Conservation (phyloP, 2,888 invertebrate genomes). For the Noctua pronuba region DNA sequence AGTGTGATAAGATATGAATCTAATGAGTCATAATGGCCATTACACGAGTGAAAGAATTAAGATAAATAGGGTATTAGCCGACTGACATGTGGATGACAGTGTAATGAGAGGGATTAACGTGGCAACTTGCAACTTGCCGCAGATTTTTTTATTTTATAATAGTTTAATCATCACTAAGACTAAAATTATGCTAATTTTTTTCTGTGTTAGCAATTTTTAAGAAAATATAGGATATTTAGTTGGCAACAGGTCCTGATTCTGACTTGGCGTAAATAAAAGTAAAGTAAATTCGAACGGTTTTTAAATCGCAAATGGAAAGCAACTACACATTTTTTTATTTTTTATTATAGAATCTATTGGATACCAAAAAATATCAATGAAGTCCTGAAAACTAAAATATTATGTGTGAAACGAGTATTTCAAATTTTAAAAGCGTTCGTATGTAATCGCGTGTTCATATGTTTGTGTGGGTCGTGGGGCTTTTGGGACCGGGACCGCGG, state of each 20-base stretch:
- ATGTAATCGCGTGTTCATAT: no score
- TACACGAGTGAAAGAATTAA: conserved; percentile 19
- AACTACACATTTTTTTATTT: background rate
- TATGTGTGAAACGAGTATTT: background rate
- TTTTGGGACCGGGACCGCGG: no score
- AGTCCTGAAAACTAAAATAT: background rate
- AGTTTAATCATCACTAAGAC: background rate
- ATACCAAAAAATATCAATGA: background rate
- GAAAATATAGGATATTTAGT: background rate
- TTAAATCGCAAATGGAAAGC: background rate
- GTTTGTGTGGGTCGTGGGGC: no score
- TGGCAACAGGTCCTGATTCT: no score
- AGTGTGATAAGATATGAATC: conserved; percentile 22
- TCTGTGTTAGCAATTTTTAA: background rate
- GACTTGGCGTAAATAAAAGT: background rate
- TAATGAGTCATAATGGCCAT: conserved; percentile 22
- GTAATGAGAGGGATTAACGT: background rate
- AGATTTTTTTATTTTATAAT: background rate
- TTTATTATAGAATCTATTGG: background rate
- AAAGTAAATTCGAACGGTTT: no score
- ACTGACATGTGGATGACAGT: conserved; percentile 22
- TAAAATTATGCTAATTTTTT: background rate
- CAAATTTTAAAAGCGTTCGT: background rate
- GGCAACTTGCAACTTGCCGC: background rate
- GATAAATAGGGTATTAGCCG: conserved; percentile 2